phyloP scores from a whole-genome alignment of 2,113 vertebrate species.

The Salminus brasiliensis region DNA sequence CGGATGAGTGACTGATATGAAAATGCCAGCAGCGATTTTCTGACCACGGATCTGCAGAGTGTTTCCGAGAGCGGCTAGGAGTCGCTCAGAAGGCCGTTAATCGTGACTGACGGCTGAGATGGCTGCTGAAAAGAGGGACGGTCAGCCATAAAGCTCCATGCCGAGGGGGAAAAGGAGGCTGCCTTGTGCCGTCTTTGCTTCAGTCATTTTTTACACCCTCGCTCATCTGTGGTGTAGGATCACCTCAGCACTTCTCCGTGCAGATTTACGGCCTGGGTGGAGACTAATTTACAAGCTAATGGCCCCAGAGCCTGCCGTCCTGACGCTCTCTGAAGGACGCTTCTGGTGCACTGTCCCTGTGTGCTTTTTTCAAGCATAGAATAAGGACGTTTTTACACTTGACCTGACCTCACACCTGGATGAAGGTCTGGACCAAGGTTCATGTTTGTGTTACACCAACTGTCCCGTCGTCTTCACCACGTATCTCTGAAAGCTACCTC shows the following conservation, averaged over 20 bases:
- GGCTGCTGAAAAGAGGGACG: constrained; percentile 69
- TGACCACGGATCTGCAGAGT: constrained; percentile 43
- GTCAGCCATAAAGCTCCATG: constrained; percentile 64
- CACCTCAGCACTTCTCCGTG: constrained; percentile 54
- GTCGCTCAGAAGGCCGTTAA: constrained; percentile 66
- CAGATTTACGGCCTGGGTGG: constrained; percentile 58
- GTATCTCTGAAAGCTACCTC: too few relatives aligned
- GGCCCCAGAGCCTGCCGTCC: constrained; percentile 61
- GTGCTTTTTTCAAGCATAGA: too few relatives aligned
- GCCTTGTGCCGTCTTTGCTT: constrained; percentile 55
- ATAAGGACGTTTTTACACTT: too few relatives aligned
- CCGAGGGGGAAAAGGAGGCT: constrained; percentile 38
- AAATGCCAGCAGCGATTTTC: constrained; percentile 62
- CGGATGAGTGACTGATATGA: constrained; percentile 41
- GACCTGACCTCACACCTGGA: too few relatives aligned
- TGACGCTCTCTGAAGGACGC: constrained; percentile 64
- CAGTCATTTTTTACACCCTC: constrained; percentile 61
- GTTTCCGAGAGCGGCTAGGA: constrained; percentile 60
- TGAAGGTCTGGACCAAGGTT: too few relatives aligned
- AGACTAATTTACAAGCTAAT: constrained; percentile 63
- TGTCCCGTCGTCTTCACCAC: too few relatives aligned
- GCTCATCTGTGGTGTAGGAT: constrained; percentile 57
- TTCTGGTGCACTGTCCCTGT: constrained; percentile 43
- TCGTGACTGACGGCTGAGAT: constrained; percentile 59
- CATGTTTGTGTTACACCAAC: too few relatives aligned